Conservation (phyloP, 2,888 invertebrate species). For the Xanthorhoe designata region DNA sequence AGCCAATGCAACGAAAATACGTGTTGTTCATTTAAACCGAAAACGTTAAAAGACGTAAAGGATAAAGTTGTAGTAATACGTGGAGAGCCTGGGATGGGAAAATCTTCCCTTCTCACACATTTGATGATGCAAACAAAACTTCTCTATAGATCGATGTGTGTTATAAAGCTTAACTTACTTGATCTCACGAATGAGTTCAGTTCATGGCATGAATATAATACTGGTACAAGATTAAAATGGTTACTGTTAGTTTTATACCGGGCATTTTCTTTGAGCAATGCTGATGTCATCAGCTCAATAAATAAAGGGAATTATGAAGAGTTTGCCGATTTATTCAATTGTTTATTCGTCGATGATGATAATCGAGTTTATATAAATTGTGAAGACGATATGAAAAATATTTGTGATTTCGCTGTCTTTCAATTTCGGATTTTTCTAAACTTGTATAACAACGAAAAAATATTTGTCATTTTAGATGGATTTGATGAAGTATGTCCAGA, state of each 20-base stretch:
- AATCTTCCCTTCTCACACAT: slow-evolving; percentile 44
- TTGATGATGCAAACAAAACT: slow-evolving; percentile 43
- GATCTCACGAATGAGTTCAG: slow-evolving; percentile 24
- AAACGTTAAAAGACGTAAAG: slow-evolving; percentile 11
- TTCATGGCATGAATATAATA: slow-evolving; percentile 15
- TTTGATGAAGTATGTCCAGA: slow-evolving; percentile 50
- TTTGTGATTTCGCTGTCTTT: background rate
- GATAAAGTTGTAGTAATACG: slow-evolving; percentile 43
- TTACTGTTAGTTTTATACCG: slow-evolving; percentile 12
- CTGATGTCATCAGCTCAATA: background rate
- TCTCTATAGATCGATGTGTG: slow-evolving; percentile 34
- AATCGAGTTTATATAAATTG: background rate
- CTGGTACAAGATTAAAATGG: background rate
- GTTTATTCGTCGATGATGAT: background rate
- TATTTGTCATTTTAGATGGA: slow-evolving; percentile 40
- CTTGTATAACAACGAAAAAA: slow-evolving; percentile 12
- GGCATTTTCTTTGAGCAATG: slow-evolving; percentile 9
- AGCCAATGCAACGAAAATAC: slow-evolving; percentile 2
- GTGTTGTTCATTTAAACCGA: slow-evolving; percentile 4
- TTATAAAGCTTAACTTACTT: slow-evolving; percentile 44
- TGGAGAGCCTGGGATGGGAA: slow-evolving; percentile 48
- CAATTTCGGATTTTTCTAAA: slow-evolving; percentile 20
- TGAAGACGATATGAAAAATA: background rate
- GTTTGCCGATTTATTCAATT: background rate
- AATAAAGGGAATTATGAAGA: background rate